These are phyloP conservation scores for Acanthornis magna DNA, from an alignment of 2,797 vertebrate species.

Conservation along the genomic window DNA sequence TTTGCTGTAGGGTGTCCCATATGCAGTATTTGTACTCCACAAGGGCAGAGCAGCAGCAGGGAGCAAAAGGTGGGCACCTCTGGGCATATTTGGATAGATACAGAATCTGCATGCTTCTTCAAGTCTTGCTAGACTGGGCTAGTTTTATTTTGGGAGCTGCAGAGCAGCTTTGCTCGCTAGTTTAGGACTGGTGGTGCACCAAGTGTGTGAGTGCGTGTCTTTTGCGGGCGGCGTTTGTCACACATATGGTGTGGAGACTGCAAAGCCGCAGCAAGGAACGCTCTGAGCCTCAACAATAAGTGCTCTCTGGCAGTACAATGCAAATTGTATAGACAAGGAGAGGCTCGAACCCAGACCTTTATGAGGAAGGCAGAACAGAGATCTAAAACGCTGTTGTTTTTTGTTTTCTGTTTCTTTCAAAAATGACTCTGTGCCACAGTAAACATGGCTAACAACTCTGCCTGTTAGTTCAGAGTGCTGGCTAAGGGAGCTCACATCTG, in stretches of 20 bases:
- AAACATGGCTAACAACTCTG: conserved; percentile 3
- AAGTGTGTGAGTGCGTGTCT: fast-evolving
- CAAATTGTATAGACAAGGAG: neutral
- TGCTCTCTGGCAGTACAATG: neutral
- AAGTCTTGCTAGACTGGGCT: neutral
- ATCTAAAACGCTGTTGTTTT: neutral
- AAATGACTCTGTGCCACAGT: conserved; percentile 13
- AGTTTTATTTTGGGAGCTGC: neutral
- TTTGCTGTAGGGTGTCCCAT: neutral
- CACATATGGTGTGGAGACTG: neutral
- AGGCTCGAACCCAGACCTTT: neutral
- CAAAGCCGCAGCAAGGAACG: neutral
- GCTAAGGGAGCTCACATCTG: conserved; percentile 9
- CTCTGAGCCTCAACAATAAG: neutral
- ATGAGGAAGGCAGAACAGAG: neutral
- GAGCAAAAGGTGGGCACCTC: neutral
- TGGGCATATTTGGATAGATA: neutral
- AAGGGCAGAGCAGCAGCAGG: fast-evolving
- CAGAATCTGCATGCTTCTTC: neutral
- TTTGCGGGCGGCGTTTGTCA: neutral
- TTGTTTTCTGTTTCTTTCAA: conserved; percentile 38
- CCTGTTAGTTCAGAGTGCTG: neutral
- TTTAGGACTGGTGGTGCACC: neutral
- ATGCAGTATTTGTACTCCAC: fast-evolving
- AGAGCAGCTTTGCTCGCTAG: neutral